Evolutionary conservation across 1,140 invertebrate genomes (phyloP), one percentile per base, ranked within the genome.

Genomic region (Pseudomyrmex cubaensis): DNA sequence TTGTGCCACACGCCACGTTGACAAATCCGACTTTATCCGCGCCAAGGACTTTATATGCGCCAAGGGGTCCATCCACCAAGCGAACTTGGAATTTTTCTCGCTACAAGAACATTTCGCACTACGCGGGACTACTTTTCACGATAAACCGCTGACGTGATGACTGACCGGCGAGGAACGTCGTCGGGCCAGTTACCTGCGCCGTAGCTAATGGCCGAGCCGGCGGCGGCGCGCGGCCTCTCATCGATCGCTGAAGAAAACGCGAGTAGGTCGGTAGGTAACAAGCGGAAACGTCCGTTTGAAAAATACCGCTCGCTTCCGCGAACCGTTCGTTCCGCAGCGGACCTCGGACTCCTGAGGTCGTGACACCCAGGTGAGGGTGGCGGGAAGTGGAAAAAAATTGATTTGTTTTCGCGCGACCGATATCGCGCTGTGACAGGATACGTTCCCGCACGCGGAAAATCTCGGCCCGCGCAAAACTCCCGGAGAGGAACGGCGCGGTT

Each of bases 381-480:
- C 5, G 25, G 10, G 15, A 20, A 20, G 20, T 0, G 20, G 20
- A 52, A 52, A 35, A 69, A 64, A 84, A 86, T 77, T 72, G 82
- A 86, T 86, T 86, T 66, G 59, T 86, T 84, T 84, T 56, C 48
- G n/a, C 48, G n/a, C 22, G 52, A 15, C 15, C n/a, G 57, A 56
- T 54, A 54, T 66, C 52, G 61, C 9, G 61, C 54, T 62, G 70
- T 54, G 52, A 78, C 35, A 84, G 20, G 75, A 48, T 56, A 44
- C 22, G 17, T 61, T 82, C 52, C 61, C 64, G 56, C 56, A 63
- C 22, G 57, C 44, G 75, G 67, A 84, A 83, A 84, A 84, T 84
- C 75, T 80, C 64, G 61, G 75, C 56, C 59, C 50, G 25, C 44
- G 46, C 25, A 25, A 25, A 25, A 25, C 22, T 2, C 22, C 1